Percentiles rank a stretch among this genome's conserved stretches.
phyloP scores from a whole-genome alignment of 2,888 invertebrate species.

The Uropetala carovei region DNA sequence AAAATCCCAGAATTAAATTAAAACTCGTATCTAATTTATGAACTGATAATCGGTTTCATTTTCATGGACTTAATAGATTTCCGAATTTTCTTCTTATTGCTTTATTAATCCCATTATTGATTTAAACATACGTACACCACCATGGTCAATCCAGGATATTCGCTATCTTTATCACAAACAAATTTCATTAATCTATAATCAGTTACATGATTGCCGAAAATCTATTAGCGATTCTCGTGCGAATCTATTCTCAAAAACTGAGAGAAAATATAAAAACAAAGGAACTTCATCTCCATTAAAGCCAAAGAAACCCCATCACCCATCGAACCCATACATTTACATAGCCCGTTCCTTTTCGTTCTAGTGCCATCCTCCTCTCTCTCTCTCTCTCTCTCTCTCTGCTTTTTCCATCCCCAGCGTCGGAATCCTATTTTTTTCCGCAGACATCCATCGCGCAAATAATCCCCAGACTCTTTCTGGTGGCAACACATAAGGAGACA shows the following conservation, averaged over 20 bases:
- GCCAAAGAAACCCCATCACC: background rate
- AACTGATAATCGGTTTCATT: too few species aligned
- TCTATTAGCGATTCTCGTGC: background rate
- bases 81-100: too few species aligned
- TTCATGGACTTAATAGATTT: too few species aligned
- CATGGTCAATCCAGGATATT: too few species aligned
- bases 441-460: constrained; percentile 22
- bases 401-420: background rate
- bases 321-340: background rate
- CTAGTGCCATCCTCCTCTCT: background rate
- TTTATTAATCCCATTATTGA: too few species aligned
- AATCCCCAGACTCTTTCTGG: background rate
- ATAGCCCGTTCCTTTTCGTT: background rate
- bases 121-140: too few species aligned
- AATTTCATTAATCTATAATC: background rate
- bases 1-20: too few species aligned
- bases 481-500: constrained; percentile 4
- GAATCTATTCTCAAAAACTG: background rate
- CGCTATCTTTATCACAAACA: too few species aligned
- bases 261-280: background rate
- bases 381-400: too few species aligned
- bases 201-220: background rate
- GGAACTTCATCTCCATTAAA: background rate
- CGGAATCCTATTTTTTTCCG: background rate
- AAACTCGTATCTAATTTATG: too few species aligned